Evolutionary conservation across 2,888 invertebrate genomes (phyloP).

Genomic region (Drosophila seclusa): DNA sequence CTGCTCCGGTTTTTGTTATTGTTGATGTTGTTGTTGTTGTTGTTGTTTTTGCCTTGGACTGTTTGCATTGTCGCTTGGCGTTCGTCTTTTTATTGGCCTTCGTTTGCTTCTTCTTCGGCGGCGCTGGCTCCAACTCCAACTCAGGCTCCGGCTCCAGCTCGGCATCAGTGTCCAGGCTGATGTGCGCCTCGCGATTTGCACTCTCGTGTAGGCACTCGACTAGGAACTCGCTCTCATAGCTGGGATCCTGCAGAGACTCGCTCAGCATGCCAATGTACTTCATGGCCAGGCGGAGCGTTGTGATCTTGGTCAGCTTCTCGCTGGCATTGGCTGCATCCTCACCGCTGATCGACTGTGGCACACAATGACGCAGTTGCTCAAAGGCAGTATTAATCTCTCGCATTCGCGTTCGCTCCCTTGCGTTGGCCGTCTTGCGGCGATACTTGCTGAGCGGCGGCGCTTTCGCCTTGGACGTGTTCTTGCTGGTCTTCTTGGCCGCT

Average conservation of each 20-base stretch:
- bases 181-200: constrained; percentile 49
- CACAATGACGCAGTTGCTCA: constrained; percentile 91
- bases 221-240: constrained; percentile 80
- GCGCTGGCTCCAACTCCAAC: constrained; percentile 27
- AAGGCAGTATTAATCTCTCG: constrained; percentile 95
- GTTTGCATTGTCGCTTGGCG: constrained; percentile 58
- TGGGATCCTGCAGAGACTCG: constrained; percentile 87
- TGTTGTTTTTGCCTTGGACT: constrained; percentile 30
- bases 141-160: constrained; percentile 39
- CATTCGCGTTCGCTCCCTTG: constrained; percentile 94
- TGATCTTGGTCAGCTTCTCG: constrained; percentile 95
- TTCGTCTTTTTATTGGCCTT: constrained; percentile 52
- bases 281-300: constrained; percentile 94
- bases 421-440: constrained; percentile 95
- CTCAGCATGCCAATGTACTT: constrained; percentile 92
- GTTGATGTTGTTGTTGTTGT: not conserved
- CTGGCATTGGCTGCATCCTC: constrained; percentile 86
- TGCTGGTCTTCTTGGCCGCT: constrained; percentile 18
- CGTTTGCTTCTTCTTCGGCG: constrained; percentile 45
- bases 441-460: constrained; percentile 94
- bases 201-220: constrained; percentile 76
- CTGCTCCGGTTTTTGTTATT: constrained; percentile 5
- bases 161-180: constrained; percentile 42
- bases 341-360: constrained; percentile 87
- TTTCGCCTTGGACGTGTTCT: constrained; percentile 86